A percentile compares a stretch with the other conserved stretches of the same genome.
Conservation (phyloP, 2,797 vertebrate genomes). For the Pseudopleuronectes americanus region DNA sequence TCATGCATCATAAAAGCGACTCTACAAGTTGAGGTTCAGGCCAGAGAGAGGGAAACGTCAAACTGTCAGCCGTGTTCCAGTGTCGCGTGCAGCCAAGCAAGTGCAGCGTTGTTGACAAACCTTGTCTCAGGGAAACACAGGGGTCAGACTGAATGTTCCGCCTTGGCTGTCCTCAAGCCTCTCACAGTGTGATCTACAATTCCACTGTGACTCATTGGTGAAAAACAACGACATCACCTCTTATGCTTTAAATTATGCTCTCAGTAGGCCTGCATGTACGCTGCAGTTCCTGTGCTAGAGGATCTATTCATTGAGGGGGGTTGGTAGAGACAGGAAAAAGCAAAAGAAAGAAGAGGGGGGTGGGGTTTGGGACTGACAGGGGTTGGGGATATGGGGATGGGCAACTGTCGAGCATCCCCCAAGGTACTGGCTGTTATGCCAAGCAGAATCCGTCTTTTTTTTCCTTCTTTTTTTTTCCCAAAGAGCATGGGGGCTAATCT, state of each 20-base stretch:
- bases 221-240: conserved; percentile 50
- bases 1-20: conserved; percentile 10
- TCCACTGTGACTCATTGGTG: conserved; percentile 51
- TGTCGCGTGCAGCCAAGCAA: conserved; percentile 35
- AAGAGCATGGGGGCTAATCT: conserved; percentile 80
- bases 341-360: conserved; percentile 31
- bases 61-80: conserved; percentile 27
- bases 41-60: neutral
- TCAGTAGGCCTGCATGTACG: conserved; percentile 55
- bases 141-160: conserved; percentile 40
- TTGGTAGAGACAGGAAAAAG: conserved; percentile 78
- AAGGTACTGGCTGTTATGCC: conserved; percentile 82
- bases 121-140: conserved; percentile 12
- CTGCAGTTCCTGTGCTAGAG: conserved; percentile 59
- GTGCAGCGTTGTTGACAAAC: conserved; percentile 26
- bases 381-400: conserved; percentile 77
- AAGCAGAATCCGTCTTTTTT: conserved; percentile 80
- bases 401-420: conserved; percentile 82
- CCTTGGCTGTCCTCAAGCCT: conserved; percentile 22
- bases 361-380: conserved; percentile 64
- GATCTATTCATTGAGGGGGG: conserved; percentile 76
- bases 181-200: conserved; percentile 38
- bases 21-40: conserved; percentile 25
- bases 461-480: conserved; percentile 34
- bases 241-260: conserved; percentile 51